Evolutionary conservation across 1,140 invertebrate species (phyloP).

Genomic region (Colletes gigas): DNA sequence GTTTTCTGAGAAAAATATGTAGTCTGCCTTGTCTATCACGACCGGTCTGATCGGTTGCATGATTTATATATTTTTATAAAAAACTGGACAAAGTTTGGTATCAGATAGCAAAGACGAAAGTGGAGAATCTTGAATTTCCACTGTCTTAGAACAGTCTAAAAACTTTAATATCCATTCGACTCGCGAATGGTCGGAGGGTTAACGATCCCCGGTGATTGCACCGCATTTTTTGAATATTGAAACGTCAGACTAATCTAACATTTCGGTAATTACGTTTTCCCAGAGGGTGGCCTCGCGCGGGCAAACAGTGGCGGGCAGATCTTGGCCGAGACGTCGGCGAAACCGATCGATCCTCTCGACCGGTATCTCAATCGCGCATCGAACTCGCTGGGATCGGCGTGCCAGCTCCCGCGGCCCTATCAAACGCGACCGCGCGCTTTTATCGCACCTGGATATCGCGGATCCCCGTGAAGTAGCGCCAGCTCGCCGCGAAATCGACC

Average conservation of each 20-base stretch:
- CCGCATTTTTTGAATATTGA: no score
- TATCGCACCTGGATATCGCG: slow-evolving; percentile 13
- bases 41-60: no score
- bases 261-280: background rate
- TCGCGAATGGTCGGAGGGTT: background rate
- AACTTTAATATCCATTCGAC: no score
- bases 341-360: background rate
- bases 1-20: no score
- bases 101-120: no score
- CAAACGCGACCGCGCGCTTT: slow-evolving; percentile 4
- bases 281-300: background rate
- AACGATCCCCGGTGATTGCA: background rate
- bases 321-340: background rate
- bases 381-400: background rate
- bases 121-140: no score
- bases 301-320: slow-evolving; percentile 7
- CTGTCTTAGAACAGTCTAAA: no score
- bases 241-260: no score
- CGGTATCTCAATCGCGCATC: slow-evolving; percentile 19
- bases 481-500: background rate
- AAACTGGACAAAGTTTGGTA: no score
- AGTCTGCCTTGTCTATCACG: no score
- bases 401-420: background rate
- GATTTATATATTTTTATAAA: no score
- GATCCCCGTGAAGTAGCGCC: background rate